Conservation (phyloP, 2,797 vertebrate genomes). For the Trichosurus vulpecula region DNA sequence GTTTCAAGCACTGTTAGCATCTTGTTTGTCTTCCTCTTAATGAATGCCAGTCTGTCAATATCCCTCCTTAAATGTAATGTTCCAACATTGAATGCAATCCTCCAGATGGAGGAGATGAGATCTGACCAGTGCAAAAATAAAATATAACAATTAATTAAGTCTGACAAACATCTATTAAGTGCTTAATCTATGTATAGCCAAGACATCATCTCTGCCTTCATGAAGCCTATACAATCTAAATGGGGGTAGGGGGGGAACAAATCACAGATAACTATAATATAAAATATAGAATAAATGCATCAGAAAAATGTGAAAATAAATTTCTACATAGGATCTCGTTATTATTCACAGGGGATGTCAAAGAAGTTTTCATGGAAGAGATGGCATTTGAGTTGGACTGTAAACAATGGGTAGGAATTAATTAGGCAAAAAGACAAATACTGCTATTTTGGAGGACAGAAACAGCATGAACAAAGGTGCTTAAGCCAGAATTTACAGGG, state of each 20-base stretch:
- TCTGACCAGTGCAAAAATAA: not conserved
- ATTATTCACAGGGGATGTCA: not conserved
- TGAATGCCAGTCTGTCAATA: not conserved
- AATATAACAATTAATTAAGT: not conserved
- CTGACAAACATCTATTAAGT: not conserved
- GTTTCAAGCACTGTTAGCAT: not conserved
- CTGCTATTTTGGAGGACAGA: not conserved
- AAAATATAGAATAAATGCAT: not conserved
- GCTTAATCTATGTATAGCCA: not conserved
- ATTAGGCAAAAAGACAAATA: not conserved
- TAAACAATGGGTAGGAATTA: not conserved
- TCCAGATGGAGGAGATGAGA: not conserved
- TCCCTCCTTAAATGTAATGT: not conserved
- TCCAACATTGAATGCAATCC: not conserved
- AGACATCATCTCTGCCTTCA: not conserved
- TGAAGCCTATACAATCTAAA: not conserved
- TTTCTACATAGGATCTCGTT: not conserved
- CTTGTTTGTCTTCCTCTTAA: not conserved
- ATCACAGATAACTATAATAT: not conserved
- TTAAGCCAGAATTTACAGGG: not conserved
- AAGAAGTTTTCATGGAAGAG: not conserved
- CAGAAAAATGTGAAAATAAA: not conserved
- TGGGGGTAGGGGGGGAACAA: rapidly evolving
- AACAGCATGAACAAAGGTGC: not conserved
- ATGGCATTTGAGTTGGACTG: not conserved